phyloP scores from a whole-genome alignment of 2,888 invertebrate species.

The Eupithecia subfuscata region DNA sequence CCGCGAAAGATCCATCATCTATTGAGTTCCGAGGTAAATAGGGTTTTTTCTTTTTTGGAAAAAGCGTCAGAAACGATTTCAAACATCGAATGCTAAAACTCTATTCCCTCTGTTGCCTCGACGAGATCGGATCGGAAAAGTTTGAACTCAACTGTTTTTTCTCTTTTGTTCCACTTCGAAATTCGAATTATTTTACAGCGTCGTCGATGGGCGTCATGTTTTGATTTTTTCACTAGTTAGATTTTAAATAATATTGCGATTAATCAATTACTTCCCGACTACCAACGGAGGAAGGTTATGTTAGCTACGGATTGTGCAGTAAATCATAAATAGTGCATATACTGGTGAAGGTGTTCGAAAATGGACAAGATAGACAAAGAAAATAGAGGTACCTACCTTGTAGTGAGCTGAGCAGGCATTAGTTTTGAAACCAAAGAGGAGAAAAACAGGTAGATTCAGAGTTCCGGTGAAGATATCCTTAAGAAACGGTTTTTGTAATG shows the following conservation, averaged over 20 bases:
- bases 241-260: not conserved
- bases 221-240: not conserved
- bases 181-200: not conserved
- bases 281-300: not conserved
- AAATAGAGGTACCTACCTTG: too few relatives aligned
- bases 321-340: not conserved
- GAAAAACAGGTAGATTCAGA: not conserved
- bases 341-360: not conserved
- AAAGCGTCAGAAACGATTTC: not conserved
- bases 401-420: too few relatives aligned
- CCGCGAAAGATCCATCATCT: not conserved
- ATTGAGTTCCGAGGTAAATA: not conserved
- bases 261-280: not conserved
- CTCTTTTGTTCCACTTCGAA: slow-evolving; percentile 36
- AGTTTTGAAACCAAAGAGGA: too few relatives aligned
- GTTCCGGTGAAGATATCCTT: not conserved
- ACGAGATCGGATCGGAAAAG: not conserved
- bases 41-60: not conserved
- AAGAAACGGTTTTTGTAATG: too few relatives aligned
- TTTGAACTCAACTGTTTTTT: not conserved
- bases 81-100: not conserved
- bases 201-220: not conserved
- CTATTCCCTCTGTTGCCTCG: not conserved
- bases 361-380: not conserved
- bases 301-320: not conserved